Evolutionary conservation across 2,113 vertebrate genomes (phyloP).

Genomic region (Dunckerocampus dactyliophorus): DNA sequence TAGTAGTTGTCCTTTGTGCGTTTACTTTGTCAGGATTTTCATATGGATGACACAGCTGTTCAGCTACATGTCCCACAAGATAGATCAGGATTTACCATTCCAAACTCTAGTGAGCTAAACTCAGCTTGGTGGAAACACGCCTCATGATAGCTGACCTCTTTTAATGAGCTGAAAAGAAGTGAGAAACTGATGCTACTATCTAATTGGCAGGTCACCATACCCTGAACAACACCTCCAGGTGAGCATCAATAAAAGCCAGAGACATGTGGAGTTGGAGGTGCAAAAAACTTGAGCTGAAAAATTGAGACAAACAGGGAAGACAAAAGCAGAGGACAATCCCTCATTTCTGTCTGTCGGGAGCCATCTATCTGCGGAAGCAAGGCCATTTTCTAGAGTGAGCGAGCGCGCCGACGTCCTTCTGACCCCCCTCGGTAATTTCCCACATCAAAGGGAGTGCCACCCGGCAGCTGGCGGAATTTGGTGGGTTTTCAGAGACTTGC

Average conservation of each 20-base stretch:
- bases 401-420: constrained; percentile 48
- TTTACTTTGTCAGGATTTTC: constrained; percentile 28
- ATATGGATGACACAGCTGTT: constrained; percentile 5
- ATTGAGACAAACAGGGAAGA: constrained; percentile 6
- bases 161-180: constrained; percentile 8
- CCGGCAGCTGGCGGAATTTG: constrained; percentile 54
- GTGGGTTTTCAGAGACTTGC: constrained; percentile 70
- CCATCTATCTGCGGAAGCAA: constrained; percentile 50
- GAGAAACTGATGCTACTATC: constrained; percentile 39
- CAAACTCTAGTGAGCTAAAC: neutral
- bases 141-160: constrained; percentile 25
- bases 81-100: neutral
- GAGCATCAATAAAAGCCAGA: constrained; percentile 28
- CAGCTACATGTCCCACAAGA: neutral
- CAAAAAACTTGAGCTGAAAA: constrained; percentile 10
- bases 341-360: constrained; percentile 62
- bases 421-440: constrained; percentile 62
- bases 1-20: too few species aligned
- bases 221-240: constrained; percentile 34
- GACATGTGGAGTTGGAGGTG: neutral
- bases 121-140: too few species aligned
- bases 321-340: constrained; percentile 48
- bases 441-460: constrained; percentile 65
- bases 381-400: constrained; percentile 44
- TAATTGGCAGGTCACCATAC: constrained; percentile 53